Evolutionary conservation across 2,888 invertebrate genomes (phyloP), one percentile per base, ranked within the genome.

Genomic region (Oithona nana): DNA sequence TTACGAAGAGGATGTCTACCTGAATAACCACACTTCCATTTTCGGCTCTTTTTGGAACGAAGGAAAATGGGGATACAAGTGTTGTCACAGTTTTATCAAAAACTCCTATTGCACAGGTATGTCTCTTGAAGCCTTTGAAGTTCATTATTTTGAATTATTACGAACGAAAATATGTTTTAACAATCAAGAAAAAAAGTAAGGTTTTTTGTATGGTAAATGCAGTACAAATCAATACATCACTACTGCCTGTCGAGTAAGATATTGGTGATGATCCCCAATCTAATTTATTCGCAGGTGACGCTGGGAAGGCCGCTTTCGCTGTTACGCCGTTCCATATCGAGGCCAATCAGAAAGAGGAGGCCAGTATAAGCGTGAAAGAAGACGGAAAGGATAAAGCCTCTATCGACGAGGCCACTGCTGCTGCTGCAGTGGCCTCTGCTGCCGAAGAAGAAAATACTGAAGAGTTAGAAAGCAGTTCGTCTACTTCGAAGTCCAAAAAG

Each of bases 11-110:
- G 95, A 98, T 73, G 81, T 88, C 22, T 80, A 83, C 67, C 82
- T 85, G 6, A 89, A 89, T 71, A 98, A 98, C 73, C 98, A 98
- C 73, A 87, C 85, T 0, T 81, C 84, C 0, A 86, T 97, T 4
- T 98, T 89, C 88, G 98, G 98, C 2, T 95, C 95, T 0, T 94
- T 79, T 73, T 99, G 97, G 95, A 80, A 80, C 68, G 82, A 83
- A 59, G 93, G 92, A 0, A 79, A 81, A 65, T 99, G 98, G 98
- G 98, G 97, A 0, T 98, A 83, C 75, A 85, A 86, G 70, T 98
- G 98, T 70, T 98, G 98, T 73, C 84, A 92, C 71, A 89, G 90
- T 0, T 83, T 85, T 66, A 81, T 97, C 8, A 66, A 82, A 79
- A 86, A 88, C 76, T 87, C 88, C 0, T 90, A 89, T 71, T 90